A percentile compares a stretch with the other conserved stretches of the same genome.
These are phyloP conservation scores for Nipponia nippon DNA, from an alignment of 2,113 vertebrate genomes.

Conservation along the genomic window DNA sequence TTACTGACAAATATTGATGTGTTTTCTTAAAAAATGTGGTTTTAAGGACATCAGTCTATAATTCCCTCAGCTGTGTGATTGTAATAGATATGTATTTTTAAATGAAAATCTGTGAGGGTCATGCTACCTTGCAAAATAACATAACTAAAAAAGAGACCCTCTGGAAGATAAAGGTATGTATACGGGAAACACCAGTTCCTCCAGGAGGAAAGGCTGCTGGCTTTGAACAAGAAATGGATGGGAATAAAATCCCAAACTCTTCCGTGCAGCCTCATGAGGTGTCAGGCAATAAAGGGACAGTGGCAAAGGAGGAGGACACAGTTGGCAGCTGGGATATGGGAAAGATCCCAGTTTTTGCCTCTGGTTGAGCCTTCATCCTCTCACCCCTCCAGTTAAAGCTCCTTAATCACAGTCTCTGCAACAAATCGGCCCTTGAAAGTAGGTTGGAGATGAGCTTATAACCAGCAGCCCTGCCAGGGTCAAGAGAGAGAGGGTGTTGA, in stretches of 20 bases:
- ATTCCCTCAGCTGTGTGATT: neutral
- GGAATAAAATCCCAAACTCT: neutral
- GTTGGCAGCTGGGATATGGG: neutral
- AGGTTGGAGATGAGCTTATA: neutral
- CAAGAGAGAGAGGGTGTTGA: neutral
- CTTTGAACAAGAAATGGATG: neutral
- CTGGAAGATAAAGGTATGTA: neutral
- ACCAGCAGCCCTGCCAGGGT: neutral
- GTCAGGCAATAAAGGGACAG: neutral
- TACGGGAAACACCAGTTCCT: neutral
- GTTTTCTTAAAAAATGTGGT: neutral
- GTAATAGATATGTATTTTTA: neutral
- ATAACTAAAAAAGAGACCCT: neutral
- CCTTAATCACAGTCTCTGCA: neutral
- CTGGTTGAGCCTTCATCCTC: neutral
- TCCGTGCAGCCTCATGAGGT: neutral
- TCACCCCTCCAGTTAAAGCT: neutral
- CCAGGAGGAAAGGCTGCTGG: neutral
- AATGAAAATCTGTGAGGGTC: neutral
- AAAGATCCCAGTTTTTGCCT: neutral
- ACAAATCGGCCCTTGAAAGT: neutral
- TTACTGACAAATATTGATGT: neutral
- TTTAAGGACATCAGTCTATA: neutral
- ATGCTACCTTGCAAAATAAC: neutral
- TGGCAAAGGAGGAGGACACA: accelerated